Conservation (phyloP, 2,888 invertebrate genomes). For the Tipula helvola region DNA sequence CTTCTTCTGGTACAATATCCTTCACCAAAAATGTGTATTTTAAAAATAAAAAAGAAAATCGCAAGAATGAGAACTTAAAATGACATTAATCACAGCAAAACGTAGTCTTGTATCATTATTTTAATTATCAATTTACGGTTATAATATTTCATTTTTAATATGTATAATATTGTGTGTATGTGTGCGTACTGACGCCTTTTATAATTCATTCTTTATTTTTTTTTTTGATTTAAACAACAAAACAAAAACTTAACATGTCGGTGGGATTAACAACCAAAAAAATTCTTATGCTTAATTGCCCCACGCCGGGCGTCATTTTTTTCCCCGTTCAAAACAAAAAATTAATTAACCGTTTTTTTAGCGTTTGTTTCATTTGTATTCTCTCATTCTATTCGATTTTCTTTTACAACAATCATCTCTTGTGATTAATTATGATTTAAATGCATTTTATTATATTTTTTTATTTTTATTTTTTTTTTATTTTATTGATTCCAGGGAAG, state of each 20-base stretch:
- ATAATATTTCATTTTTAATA: background rate
- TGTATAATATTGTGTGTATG: background rate
- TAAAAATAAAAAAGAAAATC: background rate
- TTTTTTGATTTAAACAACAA: background rate
- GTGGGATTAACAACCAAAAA: background rate
- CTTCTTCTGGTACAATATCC: background rate
- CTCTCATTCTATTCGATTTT: background rate
- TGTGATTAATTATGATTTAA: background rate
- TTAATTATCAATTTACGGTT: background rate
- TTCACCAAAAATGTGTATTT: background rate
- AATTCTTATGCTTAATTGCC: background rate
- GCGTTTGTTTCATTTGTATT: background rate
- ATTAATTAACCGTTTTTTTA: background rate
- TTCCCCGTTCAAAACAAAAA: background rate
- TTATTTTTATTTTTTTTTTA: too few species aligned
- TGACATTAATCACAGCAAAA: background rate
- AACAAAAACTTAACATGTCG: background rate
- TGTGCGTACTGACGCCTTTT: background rate
- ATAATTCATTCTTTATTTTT: background rate
- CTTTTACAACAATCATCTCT: background rate
- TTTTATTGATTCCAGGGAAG: background rate
- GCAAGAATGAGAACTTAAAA: background rate
- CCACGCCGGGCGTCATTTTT: background rate
- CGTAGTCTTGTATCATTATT: background rate
- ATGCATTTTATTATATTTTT: background rate